A percentile compares a stretch with the other conserved stretches of the same genome.
phyloP scores from a whole-genome alignment of 1,140 invertebrate genomes.

The Gryllus bimaculatus region DNA sequence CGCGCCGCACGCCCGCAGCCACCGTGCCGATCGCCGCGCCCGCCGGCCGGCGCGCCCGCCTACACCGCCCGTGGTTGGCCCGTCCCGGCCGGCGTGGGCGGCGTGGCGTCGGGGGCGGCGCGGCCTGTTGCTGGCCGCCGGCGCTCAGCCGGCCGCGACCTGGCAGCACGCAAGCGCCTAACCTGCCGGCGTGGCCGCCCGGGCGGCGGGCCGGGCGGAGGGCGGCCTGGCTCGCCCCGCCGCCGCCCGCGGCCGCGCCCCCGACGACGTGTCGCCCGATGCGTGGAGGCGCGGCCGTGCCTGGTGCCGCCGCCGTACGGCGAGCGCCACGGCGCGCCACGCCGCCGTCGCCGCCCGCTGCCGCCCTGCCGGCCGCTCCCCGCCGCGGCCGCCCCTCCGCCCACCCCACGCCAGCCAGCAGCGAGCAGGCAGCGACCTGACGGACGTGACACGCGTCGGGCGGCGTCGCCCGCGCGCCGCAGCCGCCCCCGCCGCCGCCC shows the following conservation, averaged over 20 bases:
- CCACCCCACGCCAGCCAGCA: not conserved
- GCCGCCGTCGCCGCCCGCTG: not conserved
- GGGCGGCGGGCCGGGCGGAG: not conserved
- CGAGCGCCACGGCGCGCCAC: not conserved
- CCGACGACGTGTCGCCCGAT: conserved; percentile 21
- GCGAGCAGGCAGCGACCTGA: not conserved
- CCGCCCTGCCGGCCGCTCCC: conserved; percentile 12
- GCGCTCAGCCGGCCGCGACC: conserved; percentile 3
- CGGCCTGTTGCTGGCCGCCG: conserved; percentile 7
- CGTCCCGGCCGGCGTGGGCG: not conserved
- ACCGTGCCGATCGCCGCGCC: not conserved
- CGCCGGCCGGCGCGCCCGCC: too few relatives aligned
- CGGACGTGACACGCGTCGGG: not conserved
- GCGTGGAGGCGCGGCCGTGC: conserved; percentile 16
- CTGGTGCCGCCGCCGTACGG: conserved; percentile 22
- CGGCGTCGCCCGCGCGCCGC: not conserved
- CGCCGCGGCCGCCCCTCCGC: not conserved
- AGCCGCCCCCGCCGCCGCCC: too few relatives aligned
- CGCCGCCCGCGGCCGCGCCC: not conserved
- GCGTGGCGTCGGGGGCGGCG: not conserved
- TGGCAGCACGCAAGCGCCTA: conserved; percentile 16
- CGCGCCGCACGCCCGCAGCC: not conserved
- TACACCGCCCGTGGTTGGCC: not conserved
- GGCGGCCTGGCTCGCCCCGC: not conserved
- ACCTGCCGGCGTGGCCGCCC: not conserved